Percentiles rank a stretch among this genome's conserved stretches.
phyloP scores from a whole-genome alignment of 2,113 vertebrate genomes.

The Pseudopipra pipra region DNA sequence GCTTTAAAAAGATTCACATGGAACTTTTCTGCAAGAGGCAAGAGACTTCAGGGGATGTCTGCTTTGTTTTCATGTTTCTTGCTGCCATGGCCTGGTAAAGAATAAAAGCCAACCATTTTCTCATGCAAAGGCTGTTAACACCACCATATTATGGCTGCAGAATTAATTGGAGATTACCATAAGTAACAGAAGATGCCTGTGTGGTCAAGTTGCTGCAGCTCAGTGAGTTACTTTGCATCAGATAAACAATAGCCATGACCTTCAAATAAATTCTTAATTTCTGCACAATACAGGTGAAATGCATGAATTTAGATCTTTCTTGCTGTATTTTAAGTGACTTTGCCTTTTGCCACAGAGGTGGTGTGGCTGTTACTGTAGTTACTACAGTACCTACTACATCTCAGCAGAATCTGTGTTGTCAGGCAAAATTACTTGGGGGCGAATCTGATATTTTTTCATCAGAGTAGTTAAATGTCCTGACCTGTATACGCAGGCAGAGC shows the following conservation, averaged over 20 bases:
- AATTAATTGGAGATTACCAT: neutral
- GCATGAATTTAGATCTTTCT: neutral
- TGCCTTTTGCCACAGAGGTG: neutral
- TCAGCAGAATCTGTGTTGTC: neutral
- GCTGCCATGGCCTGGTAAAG: neutral
- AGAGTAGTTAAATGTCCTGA: neutral
- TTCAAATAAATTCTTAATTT: neutral
- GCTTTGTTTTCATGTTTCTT: neutral
- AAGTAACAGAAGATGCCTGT: neutral
- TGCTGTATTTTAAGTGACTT: neutral
- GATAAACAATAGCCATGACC: neutral
- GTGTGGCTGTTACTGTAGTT: neutral
- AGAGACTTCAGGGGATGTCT: neutral
- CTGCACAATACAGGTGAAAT: neutral
- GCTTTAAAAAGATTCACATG: neutral
- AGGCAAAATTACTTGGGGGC: neutral
- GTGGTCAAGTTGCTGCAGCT: neutral
- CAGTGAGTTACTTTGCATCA: neutral
- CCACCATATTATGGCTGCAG: neutral
- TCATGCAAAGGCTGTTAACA: neutral
- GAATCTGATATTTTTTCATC: neutral
- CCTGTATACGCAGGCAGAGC: neutral
- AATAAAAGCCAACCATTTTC: neutral
- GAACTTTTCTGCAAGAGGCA: neutral
- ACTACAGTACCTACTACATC: neutral